phyloP scores from a whole-genome alignment of 2,113 vertebrate genomes.

The Halichoerus grypus region DNA sequence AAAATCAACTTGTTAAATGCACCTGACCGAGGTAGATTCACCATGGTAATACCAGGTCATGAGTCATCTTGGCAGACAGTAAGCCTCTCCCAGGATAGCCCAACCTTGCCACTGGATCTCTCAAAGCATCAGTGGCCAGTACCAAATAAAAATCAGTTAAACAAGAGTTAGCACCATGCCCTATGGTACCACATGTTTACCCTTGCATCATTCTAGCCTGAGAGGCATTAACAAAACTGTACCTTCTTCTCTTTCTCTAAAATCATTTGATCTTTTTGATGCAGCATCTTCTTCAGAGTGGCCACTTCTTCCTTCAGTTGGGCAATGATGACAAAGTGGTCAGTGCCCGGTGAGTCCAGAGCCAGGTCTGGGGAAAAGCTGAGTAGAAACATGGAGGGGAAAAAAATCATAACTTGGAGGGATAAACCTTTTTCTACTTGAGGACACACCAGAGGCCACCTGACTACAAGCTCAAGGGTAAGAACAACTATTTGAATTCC shows the following conservation, averaged over 20 bases:
- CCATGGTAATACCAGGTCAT: neutral
- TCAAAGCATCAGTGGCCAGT: neutral
- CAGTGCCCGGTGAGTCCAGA: constrained; percentile 90
- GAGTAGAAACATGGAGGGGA: constrained; percentile 59
- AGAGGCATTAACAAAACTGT: constrained; percentile 49
- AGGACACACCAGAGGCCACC: neutral
- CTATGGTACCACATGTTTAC: neutral
- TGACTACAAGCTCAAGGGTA: neutral
- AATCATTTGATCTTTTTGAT: constrained; percentile 92
- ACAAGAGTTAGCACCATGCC: neutral
- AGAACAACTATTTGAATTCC: constrained; percentile 11
- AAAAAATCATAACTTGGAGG: neutral
- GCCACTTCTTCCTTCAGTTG: constrained; percentile 92
- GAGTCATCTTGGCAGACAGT: neutral
- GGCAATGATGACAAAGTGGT: constrained; percentile 91
- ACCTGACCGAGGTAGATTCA: neutral
- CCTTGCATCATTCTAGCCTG: neutral
- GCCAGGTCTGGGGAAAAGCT: constrained; percentile 90
- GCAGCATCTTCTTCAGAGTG: constrained; percentile 91
- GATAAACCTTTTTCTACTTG: neutral
- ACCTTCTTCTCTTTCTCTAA: constrained; percentile 93
- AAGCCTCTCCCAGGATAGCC: neutral
- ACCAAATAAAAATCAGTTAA: neutral
- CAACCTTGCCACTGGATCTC: neutral
- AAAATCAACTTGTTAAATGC: constrained; percentile 44